Evolutionary conservation across 1,140 invertebrate genomes (phyloP), one percentile per base, ranked within the genome.

Genomic region (Drosophila sulfurigaster): DNA sequence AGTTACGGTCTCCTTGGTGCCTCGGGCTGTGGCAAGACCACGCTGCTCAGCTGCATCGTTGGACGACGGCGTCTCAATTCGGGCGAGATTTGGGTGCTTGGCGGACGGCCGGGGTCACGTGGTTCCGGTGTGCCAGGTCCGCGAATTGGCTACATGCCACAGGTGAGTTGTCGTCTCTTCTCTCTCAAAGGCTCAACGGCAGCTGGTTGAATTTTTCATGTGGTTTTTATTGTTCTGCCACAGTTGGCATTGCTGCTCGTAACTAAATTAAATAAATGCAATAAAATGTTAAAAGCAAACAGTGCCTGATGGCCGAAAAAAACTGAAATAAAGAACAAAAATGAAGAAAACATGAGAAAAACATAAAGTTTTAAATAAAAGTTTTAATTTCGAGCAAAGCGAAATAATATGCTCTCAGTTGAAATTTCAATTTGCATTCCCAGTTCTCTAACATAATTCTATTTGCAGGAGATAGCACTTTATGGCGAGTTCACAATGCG

Each of bases 401-500:
- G 62, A 74, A 82, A 66, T 71, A 80, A 80, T 79, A 78, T 56
- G 45, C 43, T n/a, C 25, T n/a, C 5, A 54, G 45, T 48, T 41
- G 13, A 13, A 16, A 35, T 38, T 20, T 28, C 32, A 41, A 16
- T 58, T 43, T 25, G 10, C 38, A 45, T 58, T 48, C 45, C 45
- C 28, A 16, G 13, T 10, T 43, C 56, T 58, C 4, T n/a, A 52
- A 15, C 32, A 51, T 62, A 46, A 59, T 67, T 54, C 66, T 49
- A 45, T 75, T 85, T 75, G 78, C 94, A 98, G 95, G 98, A 99
- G 94, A 95, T 97, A 13, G 97, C 98, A 0, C 93, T 99, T 6
- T 98, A 98, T 87, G 95, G 96, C 2, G 97, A 98, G 92, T 98
- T 99, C 91, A 96, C 97, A 1, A 98, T 98, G 63, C 93, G 95